Conservation (phyloP, 2,797 vertebrate species). For the Philypnodon macrostomus region DNA sequence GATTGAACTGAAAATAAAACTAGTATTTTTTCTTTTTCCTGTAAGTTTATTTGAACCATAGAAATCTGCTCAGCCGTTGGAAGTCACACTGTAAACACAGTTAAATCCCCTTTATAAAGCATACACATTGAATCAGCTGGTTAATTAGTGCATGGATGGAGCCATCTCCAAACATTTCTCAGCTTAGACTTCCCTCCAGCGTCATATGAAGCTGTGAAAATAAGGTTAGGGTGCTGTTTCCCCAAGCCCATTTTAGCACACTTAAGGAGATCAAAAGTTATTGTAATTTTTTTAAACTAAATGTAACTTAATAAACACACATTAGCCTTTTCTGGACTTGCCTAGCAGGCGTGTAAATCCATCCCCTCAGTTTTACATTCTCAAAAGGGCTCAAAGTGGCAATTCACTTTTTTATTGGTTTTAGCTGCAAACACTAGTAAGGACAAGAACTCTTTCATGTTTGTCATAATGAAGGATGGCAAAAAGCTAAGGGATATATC, state of each 20-base stretch:
- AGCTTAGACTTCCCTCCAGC: neutral
- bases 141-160: conserved; percentile 3
- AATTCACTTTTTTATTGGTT: neutral
- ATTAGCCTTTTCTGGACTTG: conserved; percentile 4
- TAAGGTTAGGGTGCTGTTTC: neutral
- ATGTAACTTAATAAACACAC: neutral
- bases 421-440: neutral
- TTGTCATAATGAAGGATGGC: too few relatives aligned
- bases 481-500: too few relatives aligned
- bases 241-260: neutral
- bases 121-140: conserved; percentile 1
- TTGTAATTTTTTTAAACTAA: conserved; percentile 3
- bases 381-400: neutral
- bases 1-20: neutral
- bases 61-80: neutral
- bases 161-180: neutral
- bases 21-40: neutral
- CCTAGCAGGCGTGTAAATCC: neutral
- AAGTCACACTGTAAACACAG: neutral
- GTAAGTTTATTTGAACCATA: neutral
- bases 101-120: conserved; percentile 1
- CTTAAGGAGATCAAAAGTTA: neutral
- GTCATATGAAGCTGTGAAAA: neutral
- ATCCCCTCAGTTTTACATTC: neutral
- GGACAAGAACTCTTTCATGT: too few relatives aligned